A percentile compares a stretch with the other conserved stretches of the same genome.
phyloP scores from a whole-genome alignment of 2,888 invertebrate genomes.

The Clunio marinus region DNA sequence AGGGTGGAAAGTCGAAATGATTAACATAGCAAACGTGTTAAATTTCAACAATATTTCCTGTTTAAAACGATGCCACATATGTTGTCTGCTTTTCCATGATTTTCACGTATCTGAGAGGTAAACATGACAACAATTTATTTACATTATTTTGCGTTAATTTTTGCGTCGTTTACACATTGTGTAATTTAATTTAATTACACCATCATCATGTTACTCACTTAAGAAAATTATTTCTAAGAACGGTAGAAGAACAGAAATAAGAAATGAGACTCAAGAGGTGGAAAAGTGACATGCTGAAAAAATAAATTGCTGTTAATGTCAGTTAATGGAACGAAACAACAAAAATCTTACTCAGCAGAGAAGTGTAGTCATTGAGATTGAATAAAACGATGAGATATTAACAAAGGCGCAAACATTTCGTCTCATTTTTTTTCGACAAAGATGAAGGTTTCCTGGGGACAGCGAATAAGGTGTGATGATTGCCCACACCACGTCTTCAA shows the following conservation, averaged over 20 bases:
- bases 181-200: constrained; percentile 36
- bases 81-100: not conserved
- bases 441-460: constrained; percentile 5
- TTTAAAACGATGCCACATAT: constrained; percentile 15
- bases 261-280: not conserved
- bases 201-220: constrained; percentile 25
- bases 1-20: constrained; percentile 6
- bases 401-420: too few relatives aligned
- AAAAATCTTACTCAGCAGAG: too few relatives aligned
- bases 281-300: too few relatives aligned
- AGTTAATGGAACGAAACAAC: too few relatives aligned
- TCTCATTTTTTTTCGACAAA: too few relatives aligned
- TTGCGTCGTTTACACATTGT: constrained; percentile 28
- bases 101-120: constrained; percentile 23
- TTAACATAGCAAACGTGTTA: constrained; percentile 18
- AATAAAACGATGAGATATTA: too few relatives aligned
- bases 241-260: too few relatives aligned
- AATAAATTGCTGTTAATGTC: too few relatives aligned
- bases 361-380: too few relatives aligned
- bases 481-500: not conserved
- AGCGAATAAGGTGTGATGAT: constrained; percentile 10
- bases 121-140: constrained; percentile 35
- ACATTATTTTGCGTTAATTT: constrained; percentile 28
- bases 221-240: too few relatives aligned
- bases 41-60: constrained; percentile 9